phyloP scores from a whole-genome alignment of 2,797 vertebrate genomes.

The Sebastiscus tertius region DNA sequence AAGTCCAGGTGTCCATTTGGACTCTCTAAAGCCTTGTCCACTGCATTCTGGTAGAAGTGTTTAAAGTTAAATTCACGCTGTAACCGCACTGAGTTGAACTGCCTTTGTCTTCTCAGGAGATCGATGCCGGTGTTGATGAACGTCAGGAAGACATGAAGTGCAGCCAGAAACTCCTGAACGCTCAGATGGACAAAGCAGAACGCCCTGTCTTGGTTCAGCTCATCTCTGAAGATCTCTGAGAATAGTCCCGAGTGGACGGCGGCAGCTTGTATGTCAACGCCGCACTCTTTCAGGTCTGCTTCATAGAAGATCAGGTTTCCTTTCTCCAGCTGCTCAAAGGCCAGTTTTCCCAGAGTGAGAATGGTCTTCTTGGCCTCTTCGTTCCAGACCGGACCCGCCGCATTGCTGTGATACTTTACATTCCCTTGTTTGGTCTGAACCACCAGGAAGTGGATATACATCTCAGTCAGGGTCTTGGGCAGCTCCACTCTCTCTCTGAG shows the following conservation, averaged over 20 bases:
- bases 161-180: conserved; percentile 58
- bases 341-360: conserved; percentile 40
- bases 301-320: conserved; percentile 51
- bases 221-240: conserved; percentile 24
- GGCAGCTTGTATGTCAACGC: conserved; percentile 20
- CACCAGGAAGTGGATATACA: conserved; percentile 41
- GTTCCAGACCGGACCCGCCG: conserved; percentile 23
- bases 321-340: conserved; percentile 43
- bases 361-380: conserved; percentile 1
- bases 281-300: conserved; percentile 28
- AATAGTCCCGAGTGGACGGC: conserved; percentile 42
- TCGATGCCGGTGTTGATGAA: conserved; percentile 20
- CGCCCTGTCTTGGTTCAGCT: conserved; percentile 18
- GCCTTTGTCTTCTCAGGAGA: not conserved
- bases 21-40: conserved; percentile 42
- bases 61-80: not conserved
- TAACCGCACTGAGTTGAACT: not conserved
- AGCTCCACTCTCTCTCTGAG: not conserved
- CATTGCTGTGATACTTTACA: conserved; percentile 24
- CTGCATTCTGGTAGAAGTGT: conserved; percentile 30
- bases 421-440: conserved; percentile 38
- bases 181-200: conserved; percentile 57
- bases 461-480: conserved; percentile 51
- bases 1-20: conserved; percentile 54
- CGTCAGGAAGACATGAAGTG: conserved; percentile 26